Percentiles rank a stretch among this genome's conserved stretches.
Evolutionary conservation across 2,113 vertebrate species (phyloP).

Genomic region (Vicugna pacos): DNA sequence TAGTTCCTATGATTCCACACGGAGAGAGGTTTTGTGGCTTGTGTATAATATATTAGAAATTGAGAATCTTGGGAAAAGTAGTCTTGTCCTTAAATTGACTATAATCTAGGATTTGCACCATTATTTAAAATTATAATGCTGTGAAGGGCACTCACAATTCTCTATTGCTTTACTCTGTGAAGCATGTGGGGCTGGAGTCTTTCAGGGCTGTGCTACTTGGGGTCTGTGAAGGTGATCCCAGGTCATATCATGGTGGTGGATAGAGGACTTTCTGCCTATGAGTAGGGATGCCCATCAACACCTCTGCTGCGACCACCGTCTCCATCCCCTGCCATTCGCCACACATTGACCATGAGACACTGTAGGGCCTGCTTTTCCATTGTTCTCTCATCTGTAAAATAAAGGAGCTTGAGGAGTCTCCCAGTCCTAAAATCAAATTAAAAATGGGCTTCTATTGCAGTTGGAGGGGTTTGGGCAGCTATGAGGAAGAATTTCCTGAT

Average conservation of each 20-base stretch:
- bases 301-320: neutral
- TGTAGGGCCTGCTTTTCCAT: neutral
- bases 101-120: neutral
- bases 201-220: neutral
- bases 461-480: neutral
- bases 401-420: neutral
- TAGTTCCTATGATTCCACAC: neutral
- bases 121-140: slow-evolving; percentile 15
- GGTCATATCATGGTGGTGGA: neutral
- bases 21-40: neutral
- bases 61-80: neutral
- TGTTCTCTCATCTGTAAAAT: neutral
- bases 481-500: neutral
- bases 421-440: neutral
- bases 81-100: neutral
- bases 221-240: neutral
- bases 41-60: neutral
- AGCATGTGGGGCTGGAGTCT: neutral
- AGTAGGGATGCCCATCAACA: neutral
- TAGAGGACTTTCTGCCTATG: neutral
- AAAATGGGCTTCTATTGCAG: neutral
- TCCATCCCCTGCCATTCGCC: rapidly evolving
- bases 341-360: neutral
- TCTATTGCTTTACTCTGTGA: neutral
- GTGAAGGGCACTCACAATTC: neutral